A percentile compares a stretch with the other conserved stretches of the same genome.
Evolutionary conservation across 2,113 vertebrate genomes (phyloP).

Genomic region (Hiodon tergisus): DNA sequence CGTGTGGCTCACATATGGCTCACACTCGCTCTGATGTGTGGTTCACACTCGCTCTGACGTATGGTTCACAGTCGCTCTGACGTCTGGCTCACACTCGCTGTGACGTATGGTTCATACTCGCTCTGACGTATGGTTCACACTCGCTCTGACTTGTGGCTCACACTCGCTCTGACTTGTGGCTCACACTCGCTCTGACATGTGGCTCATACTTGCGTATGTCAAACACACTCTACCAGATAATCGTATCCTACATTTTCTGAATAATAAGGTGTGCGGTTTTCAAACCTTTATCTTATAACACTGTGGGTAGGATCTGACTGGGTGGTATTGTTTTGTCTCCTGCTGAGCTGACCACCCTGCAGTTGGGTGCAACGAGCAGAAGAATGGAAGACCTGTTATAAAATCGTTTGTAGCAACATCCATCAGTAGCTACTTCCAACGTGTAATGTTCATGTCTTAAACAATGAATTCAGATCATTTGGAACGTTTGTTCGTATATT

Average conservation of each 20-base stretch:
- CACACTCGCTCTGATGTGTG: no score
- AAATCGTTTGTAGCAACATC: no score
- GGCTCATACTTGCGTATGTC: slow-evolving; percentile 1
- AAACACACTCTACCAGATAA: slow-evolving; percentile 17
- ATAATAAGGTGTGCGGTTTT: slow-evolving; percentile 24
- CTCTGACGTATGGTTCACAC: no score
- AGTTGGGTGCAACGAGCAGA: not conserved
- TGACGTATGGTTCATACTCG: no score
- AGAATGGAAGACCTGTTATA: not conserved
- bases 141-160: not conserved
- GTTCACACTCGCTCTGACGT: no score
- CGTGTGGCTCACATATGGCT: no score
- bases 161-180: not conserved
- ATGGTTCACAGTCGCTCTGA: no score
- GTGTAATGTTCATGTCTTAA: not conserved
- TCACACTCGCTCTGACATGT: not conserved
- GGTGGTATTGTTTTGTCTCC: not conserved
- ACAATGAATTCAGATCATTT: not conserved
- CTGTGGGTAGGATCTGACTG: no score
- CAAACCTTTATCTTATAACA: slow-evolving; percentile 24
- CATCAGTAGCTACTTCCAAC: not conserved
- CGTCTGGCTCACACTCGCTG: no score
- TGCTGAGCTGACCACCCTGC: not conserved
- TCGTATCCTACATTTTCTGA: slow-evolving; percentile 20
- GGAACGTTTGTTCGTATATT: not conserved